A percentile compares a stretch with the other conserved stretches of the same genome.
These are phyloP conservation scores for Brachystomella parvula DNA, from an alignment of 1,140 invertebrate species.

Conservation along the genomic window DNA sequence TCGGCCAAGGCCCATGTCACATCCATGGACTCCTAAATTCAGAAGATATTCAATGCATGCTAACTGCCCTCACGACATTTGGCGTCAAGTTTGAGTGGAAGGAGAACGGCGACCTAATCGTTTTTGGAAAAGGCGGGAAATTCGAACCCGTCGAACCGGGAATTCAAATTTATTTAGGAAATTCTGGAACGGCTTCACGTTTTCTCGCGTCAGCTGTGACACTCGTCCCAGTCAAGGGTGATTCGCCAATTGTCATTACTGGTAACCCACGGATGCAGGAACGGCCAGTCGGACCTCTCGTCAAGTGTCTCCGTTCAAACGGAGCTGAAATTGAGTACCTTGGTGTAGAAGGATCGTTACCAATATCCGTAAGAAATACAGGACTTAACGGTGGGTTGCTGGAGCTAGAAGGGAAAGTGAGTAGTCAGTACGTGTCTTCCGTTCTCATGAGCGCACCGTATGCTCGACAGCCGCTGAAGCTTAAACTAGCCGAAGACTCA, in stretches of 20 bases:
- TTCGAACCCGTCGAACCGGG: neutral
- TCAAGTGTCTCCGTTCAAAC: neutral
- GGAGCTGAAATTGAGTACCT: neutral
- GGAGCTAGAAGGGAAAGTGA: neutral
- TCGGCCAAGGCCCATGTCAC: conserved; percentile 1
- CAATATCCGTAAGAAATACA: neutral
- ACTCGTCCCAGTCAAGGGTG: neutral
- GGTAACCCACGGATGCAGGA: conserved; percentile 3
- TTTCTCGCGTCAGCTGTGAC: neutral
- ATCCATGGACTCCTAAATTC: conserved; percentile 1
- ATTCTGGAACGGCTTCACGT: conserved; percentile 5
- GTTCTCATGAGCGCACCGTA: neutral
- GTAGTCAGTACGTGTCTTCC: conserved; percentile 10
- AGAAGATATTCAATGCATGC: conserved; percentile 2
- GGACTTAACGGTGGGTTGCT: neutral
- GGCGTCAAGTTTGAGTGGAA: neutral
- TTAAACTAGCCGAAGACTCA: neutral
- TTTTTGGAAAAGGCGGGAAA: neutral
- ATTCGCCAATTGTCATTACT: neutral
- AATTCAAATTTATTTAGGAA: neutral
- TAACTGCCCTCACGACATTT: neutral
- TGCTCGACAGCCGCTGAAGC: neutral
- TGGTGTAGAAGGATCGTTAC: neutral
- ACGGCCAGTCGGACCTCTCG: conserved; percentile 7
- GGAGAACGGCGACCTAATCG: neutral